phyloP scores from a whole-genome alignment of 2,888 invertebrate genomes.

The Periphyllus acericola region DNA sequence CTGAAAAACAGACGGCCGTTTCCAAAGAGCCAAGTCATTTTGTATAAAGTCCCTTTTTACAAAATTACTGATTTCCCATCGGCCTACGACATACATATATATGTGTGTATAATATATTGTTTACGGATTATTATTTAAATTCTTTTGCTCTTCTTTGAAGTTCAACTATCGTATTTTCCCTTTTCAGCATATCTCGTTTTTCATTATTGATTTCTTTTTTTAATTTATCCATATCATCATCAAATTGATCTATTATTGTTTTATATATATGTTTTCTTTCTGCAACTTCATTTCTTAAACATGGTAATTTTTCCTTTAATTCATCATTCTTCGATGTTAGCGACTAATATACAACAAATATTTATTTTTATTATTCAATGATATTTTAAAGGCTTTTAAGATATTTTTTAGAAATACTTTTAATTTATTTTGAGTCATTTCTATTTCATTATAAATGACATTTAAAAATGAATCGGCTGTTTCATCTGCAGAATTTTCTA shows the following conservation, averaged over 20 bases:
- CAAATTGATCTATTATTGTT: neutral
- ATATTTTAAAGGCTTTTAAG: neutral
- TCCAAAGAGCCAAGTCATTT: too few relatives aligned
- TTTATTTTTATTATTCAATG: neutral
- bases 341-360: neutral
- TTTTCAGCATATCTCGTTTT: constrained; percentile 40
- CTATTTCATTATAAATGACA: constrained; percentile 45
- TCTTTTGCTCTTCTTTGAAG: constrained; percentile 12
- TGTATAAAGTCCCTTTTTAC: too few relatives aligned
- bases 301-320: constrained; percentile 10
- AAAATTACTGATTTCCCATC: too few relatives aligned
- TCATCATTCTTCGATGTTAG: constrained; percentile 19
- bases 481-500: constrained; percentile 27
- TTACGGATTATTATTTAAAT: neutral
- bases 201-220: constrained; percentile 32
- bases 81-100: too few relatives aligned
- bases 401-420: constrained; percentile 7
- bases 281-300: constrained; percentile 26
- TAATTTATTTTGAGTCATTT: constrained; percentile 48
- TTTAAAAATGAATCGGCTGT: constrained; percentile 22
- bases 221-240: constrained; percentile 30
- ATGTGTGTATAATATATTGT: too few relatives aligned
- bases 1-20: too few relatives aligned
- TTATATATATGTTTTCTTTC: neutral
- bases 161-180: constrained; percentile 13